Base-by-base conservation (phyloP, 1,140 invertebrate species). In the Whitmania pigra region DNA sequence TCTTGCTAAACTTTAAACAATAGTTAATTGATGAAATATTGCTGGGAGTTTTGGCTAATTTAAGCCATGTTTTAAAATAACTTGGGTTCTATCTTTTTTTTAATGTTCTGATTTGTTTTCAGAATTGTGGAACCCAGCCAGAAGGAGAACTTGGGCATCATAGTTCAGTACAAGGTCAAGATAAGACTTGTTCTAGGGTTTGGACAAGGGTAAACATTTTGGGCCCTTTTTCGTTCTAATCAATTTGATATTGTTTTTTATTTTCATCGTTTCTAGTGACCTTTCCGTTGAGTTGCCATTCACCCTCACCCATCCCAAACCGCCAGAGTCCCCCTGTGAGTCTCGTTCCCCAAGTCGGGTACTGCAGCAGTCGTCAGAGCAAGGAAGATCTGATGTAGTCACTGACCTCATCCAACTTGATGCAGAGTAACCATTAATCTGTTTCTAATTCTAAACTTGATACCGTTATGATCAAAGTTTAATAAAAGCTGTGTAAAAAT, bases 91-190 rank as follows among this genome's bases (percentile, higher is more conserved):
- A 13, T 43, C 13, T 49, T 49, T 49, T 49, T 49, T 7, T 11
- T 63, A 13, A 73, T 73, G 27, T 54, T 31, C 9, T 36, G 17
- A 17, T 75, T 53, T 72, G 40, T 67, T 75, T 77, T 69, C 74
- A 82, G 80, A 71, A 78, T 81, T 71, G 76, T 77, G 69, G 80
- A 82, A 67, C 76, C 76, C 53, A 81, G 76, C 73, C 80, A 81
- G 72, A 83, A 82, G 74, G 82, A 83, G 76, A 82, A 81, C 82
- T 86, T 99, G 77, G 96, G 95, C 68, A 99, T 99, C 77, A 95
- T 99, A 81, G 96, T 99, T 68, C 94, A 97, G 82, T 99, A 99
- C 84, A 96, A 95, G 86, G 94, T 96, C 17, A 98, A 97, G 86
- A 96, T 99, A 70, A 95, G 97, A 85, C 87, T 99, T 70, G 92